Conservation (phyloP, 2,888 invertebrate species). For the Adelphocoris suturalis region DNA sequence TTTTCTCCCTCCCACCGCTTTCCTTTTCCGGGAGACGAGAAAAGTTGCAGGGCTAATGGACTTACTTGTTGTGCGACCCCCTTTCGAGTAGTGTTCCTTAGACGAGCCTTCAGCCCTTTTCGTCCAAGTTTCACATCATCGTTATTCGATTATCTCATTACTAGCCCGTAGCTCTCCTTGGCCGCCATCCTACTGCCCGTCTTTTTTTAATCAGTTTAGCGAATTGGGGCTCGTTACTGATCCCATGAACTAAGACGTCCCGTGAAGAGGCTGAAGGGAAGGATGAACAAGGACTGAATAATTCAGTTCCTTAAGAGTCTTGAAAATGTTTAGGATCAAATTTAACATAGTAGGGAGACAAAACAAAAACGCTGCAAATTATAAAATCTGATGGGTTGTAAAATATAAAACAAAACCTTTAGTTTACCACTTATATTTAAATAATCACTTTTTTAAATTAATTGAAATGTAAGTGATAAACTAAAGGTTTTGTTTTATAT, state of each 20-base stretch:
- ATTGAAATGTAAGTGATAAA: too few relatives aligned
- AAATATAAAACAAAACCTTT: too few relatives aligned
- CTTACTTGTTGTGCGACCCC: constrained; percentile 42
- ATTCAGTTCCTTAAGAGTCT: too few relatives aligned
- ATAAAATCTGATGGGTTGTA: too few relatives aligned
- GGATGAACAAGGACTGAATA: too few relatives aligned
- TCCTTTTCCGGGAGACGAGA: neutral
- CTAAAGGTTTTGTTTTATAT: too few relatives aligned
- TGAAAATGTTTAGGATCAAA: too few relatives aligned
- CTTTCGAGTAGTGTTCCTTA: neutral
- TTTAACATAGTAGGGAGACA: too few relatives aligned
- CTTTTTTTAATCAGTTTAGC: constrained; percentile 26
- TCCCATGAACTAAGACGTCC: neutral
- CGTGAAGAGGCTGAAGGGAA: neutral
- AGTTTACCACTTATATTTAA: too few relatives aligned
- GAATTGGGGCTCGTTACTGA: constrained; percentile 43
- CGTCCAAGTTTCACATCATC: constrained; percentile 44
- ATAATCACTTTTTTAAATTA: too few relatives aligned
- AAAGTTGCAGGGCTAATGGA: constrained; percentile 50
- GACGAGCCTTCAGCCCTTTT: neutral
- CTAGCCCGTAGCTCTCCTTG: neutral
- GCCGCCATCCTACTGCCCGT: neutral
- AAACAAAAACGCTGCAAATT: too few relatives aligned
- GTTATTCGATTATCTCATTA: constrained; percentile 55
- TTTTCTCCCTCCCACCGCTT: neutral